Evolutionary conservation across 2,888 invertebrate species (phyloP).

Genomic region (Drosophila meridionalis): DNA sequence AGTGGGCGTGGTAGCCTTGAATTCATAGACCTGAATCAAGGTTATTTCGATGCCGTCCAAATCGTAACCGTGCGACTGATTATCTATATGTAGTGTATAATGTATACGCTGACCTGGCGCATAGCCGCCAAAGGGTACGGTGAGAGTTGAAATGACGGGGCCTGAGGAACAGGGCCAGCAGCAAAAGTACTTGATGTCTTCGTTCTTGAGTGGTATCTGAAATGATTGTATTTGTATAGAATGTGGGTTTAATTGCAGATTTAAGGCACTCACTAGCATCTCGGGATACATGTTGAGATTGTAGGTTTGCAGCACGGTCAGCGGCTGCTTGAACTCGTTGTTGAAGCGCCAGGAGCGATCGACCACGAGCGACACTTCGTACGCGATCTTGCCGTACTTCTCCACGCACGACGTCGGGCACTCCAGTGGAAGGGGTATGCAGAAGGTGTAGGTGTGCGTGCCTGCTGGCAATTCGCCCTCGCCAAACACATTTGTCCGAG

Average conservation of each 20-base stretch:
- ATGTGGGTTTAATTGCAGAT: fast-evolving
- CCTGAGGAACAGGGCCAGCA: slow-evolving; percentile 73
- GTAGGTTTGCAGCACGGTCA: slow-evolving; percentile 91
- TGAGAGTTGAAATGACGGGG: slow-evolving; percentile 56
- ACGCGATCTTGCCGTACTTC: slow-evolving; percentile 90
- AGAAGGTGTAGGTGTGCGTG: slow-evolving; percentile 89
- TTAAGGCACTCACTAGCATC: slow-evolving; percentile 86
- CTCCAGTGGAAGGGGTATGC: slow-evolving; percentile 86
- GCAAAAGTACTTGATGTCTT: slow-evolving; percentile 66
- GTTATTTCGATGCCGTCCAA: slow-evolving; percentile 54
- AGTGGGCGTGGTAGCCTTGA: slow-evolving; percentile 53
- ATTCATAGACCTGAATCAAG: slow-evolving; percentile 57
- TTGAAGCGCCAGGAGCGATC: slow-evolving; percentile 89
- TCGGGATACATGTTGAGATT: slow-evolving; percentile 91
- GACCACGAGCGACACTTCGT: slow-evolving; percentile 90
- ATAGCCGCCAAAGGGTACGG: slow-evolving; percentile 89
- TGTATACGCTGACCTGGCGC: slow-evolving; percentile 90
- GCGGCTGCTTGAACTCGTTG: slow-evolving; percentile 81
- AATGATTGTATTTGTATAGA: background rate
- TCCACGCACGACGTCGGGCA: slow-evolving; percentile 92
- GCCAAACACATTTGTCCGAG: slow-evolving; percentile 47
- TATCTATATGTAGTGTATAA: slow-evolving; percentile 88
- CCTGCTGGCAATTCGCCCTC: slow-evolving; percentile 58
- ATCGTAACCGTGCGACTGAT: slow-evolving; percentile 87
- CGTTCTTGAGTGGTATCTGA: slow-evolving; percentile 50